phyloP scores from a whole-genome alignment of 35 echinoderm and acorn worm genomes.

The Holothuria glaberrima region DNA sequence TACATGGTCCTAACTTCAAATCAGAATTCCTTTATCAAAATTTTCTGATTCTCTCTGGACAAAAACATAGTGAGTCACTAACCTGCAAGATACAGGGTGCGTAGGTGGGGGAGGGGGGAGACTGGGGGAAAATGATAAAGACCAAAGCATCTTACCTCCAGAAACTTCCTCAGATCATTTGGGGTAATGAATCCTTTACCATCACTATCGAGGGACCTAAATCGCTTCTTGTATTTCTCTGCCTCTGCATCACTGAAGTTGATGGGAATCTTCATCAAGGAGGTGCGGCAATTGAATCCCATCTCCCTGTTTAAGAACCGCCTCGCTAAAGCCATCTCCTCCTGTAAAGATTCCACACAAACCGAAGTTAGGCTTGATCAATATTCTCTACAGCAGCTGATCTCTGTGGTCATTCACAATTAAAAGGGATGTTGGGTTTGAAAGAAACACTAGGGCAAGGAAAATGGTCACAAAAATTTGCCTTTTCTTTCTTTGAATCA shows the following conservation, averaged over 20 bases:
- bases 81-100: neutral
- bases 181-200: slow-evolving; percentile 96
- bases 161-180: slow-evolving; percentile 82
- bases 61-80: neutral
- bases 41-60: neutral
- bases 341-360: slow-evolving; percentile 50
- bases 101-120: neutral
- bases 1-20: too few relatives aligned
- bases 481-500: too few relatives aligned
- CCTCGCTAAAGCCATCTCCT: slow-evolving; percentile 67
- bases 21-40: neutral
- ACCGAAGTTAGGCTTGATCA: too few relatives aligned
- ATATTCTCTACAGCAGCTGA: too few relatives aligned
- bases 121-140: neutral
- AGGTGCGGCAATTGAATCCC: slow-evolving; percentile 80
- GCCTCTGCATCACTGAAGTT: slow-evolving; percentile 77
- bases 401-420: too few relatives aligned
- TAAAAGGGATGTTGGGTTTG: too few relatives aligned
- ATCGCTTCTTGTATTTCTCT: slow-evolving; percentile 82
- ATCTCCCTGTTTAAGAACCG: slow-evolving; percentile 88
- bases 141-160: slow-evolving; percentile 62
- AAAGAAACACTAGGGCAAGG: too few relatives aligned
- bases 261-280: slow-evolving; percentile 82
- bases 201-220: slow-evolving; percentile 80
- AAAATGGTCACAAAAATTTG: too few relatives aligned